phyloP scores from a whole-genome alignment of 2,113 vertebrate species.

The Corythornis madagascariensis region DNA sequence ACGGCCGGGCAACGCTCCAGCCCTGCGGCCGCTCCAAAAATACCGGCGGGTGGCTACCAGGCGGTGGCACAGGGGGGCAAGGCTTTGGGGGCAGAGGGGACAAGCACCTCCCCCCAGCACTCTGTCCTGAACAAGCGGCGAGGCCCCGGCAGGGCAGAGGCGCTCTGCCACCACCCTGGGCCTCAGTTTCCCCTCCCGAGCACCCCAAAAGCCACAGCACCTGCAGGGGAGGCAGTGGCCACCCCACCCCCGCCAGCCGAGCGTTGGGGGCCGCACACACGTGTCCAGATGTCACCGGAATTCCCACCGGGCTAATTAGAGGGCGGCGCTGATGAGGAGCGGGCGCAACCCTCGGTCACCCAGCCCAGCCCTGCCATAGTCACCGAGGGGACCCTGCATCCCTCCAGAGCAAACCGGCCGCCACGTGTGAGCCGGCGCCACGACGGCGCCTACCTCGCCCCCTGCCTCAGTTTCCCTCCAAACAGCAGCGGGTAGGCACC shows the following conservation, averaged over 20 bases:
- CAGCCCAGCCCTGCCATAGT: background rate
- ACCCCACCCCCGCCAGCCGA: background rate
- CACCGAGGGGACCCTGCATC: background rate
- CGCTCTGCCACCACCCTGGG: background rate
- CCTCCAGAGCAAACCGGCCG: background rate
- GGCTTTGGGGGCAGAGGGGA: background rate
- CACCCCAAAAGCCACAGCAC: background rate
- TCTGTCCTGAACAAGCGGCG: accelerated
- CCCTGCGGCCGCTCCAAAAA: slow-evolving; percentile 2
- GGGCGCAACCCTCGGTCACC: background rate
- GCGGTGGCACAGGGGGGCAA: background rate
- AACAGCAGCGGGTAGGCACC: no score
- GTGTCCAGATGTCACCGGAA: background rate
- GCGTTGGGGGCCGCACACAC: background rate
- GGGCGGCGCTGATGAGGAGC: background rate
- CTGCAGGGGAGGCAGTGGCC: background rate
- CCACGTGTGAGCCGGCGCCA: background rate
- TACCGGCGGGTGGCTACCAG: background rate
- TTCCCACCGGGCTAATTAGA: slow-evolving; percentile 14
- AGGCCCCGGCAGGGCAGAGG: background rate
- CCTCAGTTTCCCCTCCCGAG: background rate
- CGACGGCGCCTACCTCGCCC: accelerated
- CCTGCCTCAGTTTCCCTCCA: background rate
- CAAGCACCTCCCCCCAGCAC: no score
- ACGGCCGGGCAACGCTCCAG: background rate